Evolutionary conservation across 2,113 vertebrate species (phyloP), one percentile per base, ranked within the genome.

Genomic region (Nestor notabilis): DNA sequence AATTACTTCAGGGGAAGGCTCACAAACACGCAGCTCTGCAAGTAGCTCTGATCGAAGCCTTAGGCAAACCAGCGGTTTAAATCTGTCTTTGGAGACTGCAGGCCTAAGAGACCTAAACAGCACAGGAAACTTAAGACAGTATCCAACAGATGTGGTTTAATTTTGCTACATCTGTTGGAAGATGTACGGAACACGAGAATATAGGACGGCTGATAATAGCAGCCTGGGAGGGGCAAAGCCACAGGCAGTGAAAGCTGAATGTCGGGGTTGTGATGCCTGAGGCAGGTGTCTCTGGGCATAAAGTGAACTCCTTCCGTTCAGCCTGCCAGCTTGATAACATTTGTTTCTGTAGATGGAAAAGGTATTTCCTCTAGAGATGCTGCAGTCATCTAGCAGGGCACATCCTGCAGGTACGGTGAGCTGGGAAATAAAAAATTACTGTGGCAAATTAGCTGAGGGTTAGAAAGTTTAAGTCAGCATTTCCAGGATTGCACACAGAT

Each of bases 111-210:
- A 87, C 27, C 47, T 89, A 72, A 91, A 47, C 68, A 78, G 56
- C 46, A 41, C 2, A 16, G 63, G 89, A 60, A 85, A 83, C 50
- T 89, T 89, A 43, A 94, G 91, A 88, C 87, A 50, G 80, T 89
- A 86, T 89, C 52, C 75, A 71, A 82, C 82, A 97, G 94, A 95
- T 88, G 80, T 31, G 64, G 53, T 76, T 97, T 87, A 86, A 66
- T 95, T 95, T 55, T 90, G 66, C 46, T 88, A 27, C 83, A 87
- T 94, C 90, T 95, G 84, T 91, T 92, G 78, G 64, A 78, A 91
- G n/a, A 80, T 82, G 79, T 0, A 27, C 7, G 41, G 65, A 94
- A 63, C 5, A 6, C 11, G 58, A 70, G 56, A 71, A n/a, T 15
- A 52, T 14, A 65, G 55, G 53, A 76, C 35, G 65, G 65, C 31